Base-by-base conservation (phyloP, 1,140 invertebrate species). In the Homarus americanus region DNA sequence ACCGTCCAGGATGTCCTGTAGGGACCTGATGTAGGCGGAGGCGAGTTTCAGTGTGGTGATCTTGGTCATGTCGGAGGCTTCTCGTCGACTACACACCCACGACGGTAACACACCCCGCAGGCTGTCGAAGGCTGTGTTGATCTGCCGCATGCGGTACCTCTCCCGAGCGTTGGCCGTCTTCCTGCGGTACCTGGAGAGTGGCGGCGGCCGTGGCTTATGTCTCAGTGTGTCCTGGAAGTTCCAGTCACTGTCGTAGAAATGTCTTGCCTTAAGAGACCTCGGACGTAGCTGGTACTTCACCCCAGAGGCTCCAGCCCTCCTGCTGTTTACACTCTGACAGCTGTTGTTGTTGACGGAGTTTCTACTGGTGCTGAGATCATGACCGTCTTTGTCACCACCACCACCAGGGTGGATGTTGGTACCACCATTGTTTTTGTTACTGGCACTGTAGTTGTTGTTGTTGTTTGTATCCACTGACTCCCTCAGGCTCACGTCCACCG, bases 111-210 rank as follows among this genome's bases (percentile, higher is more conserved):
- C 75, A n/a, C 75, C 75, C 34, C 75, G 75, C 75, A 78, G 75
- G 20, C 75, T 78, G 15, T 78, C 75, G 40, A 78, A 78, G 75
- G 75, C 75, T 9, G 75, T 40, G 75, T 78, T 78, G 38, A 78
- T 78, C 75, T 78, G 75, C 17, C 75, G 75, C 75, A 78, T 78
- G 75, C 75, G 75, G 75, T 44, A 78, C 75, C 75, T 38, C 75
- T 78, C 75, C 24, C 75, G 75, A 2, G 75, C 75, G 40, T 78
- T 78, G 40, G 75, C 75, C 5, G 75, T 78, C 73, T 78, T 78
- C 75, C 75, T 78, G 75, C 75, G 75, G 75, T 78, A 78, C 20
- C 75, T 38, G 40, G 75, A 78, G 12, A 78, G 75, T 10, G 75
- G 75, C 40, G 75, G 75, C 75, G 38, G 75, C 75, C 38, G 40